Base-by-base conservation (phyloP, 2,888 invertebrate genomes). In the Limnephilus auricula region DNA sequence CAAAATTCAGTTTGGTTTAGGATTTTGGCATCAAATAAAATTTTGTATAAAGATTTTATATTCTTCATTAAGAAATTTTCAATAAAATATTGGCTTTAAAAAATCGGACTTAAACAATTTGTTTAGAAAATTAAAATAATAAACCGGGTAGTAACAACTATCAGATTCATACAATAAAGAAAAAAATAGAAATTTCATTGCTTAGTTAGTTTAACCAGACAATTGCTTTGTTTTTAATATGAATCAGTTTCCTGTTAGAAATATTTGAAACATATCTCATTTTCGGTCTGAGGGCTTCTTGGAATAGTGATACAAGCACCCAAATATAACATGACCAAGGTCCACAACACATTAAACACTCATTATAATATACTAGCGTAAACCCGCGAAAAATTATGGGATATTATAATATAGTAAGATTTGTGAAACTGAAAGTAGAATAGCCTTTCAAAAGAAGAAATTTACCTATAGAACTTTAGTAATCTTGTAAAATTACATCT, bases 231-330 rank as follows among this genome's bases (percentile, higher is more conserved):
- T 85, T 13, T 85, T 34, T 25, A 6, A 5, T 40, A 13, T 85
- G 84, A 85, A n/a, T 85, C 84, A 85, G 84, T 85, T 85, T 85
- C 84, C 84, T 85, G 37, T 37, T 25, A 25, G n/a, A 40, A n/a
- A 37, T n/a, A 85, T 85, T 85, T 37, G 84, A 45, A 40, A 25
- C 13, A 37, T 84, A 34, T 84, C 34, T 84, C 32, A 84, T 37
- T 31, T 83, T 37, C 84, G 40, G 37, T 30, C 30, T 25, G 30
- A 40, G 40, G 40, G n/a, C 37, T 85, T 85, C 84, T 25, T 40
- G 84, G 84, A 85, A 85, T 12, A 45, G 34, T 85, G 45, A 85
- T 45, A 85, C 40, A 40, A 85, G 37, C 40, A 9, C n/a, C 40
- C 15, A 85, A 34, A 82, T 34, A 37, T n/a, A 37, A 5, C 40